Conservation (phyloP, 2,797 vertebrate species). For the Ptychobarbus kaznakovi region DNA sequence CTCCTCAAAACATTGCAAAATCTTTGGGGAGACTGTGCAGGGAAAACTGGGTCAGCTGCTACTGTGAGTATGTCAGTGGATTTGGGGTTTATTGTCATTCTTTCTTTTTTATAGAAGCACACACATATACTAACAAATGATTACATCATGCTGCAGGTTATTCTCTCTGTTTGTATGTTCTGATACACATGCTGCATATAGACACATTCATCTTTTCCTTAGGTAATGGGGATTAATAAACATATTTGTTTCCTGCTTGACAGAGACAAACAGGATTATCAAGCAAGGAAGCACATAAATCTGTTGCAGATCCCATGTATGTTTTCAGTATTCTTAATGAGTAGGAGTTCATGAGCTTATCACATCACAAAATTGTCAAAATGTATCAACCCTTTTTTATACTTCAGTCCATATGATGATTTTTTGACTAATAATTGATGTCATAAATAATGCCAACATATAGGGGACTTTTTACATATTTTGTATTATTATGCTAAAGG, state of each 20-base stretch:
- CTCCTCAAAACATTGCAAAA: constrained; percentile 5
- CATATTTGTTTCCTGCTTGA: constrained; percentile 1
- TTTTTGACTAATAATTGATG: neutral
- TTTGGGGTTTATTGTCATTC: constrained; percentile 30
- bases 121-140: neutral
- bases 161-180: neutral
- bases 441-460: too few species aligned
- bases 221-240: constrained; percentile 6
- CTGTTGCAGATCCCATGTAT: neutral
- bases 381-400: neutral
- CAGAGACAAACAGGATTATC: neutral
- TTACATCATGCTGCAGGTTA: neutral
- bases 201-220: neutral
- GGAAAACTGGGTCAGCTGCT: constrained; percentile 31
- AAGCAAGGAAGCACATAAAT: neutral
- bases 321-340: neutral
- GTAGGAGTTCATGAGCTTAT: neutral
- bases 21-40: neutral
- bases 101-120: neutral
- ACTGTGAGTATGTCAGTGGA: constrained; percentile 3
- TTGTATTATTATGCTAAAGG: neutral
- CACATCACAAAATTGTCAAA: neutral
- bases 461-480: neutral
- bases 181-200: neutral
- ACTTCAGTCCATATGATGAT: neutral